Evolutionary conservation across 2,888 invertebrate genomes (phyloP).

Genomic region (Cerastis rubricosa): DNA sequence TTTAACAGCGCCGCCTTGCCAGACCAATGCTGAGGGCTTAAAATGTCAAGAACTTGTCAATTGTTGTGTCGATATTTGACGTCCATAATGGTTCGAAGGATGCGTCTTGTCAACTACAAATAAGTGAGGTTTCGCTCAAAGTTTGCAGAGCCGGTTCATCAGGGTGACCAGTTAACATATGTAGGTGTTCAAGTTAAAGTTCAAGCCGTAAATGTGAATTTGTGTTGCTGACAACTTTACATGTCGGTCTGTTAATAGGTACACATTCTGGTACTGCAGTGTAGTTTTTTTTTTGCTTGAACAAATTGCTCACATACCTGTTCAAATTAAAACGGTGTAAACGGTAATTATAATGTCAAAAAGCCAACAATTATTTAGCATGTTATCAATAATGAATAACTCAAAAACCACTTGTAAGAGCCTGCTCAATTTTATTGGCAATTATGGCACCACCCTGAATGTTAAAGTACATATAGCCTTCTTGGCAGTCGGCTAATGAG

Average conservation of each 20-base stretch:
- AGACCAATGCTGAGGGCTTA: constrained; percentile 25
- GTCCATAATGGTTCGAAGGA: constrained; percentile 47
- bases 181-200: constrained; percentile 32
- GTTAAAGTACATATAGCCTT: background rate
- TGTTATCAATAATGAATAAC: background rate
- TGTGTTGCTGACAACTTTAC: constrained; percentile 22
- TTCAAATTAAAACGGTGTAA: background rate
- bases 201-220: constrained; percentile 42
- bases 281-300: constrained; percentile 14
- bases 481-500: constrained; percentile 15
- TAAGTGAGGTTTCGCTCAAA: constrained; percentile 41
- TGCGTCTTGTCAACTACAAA: constrained; percentile 57
- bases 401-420: background rate
- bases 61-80: constrained; percentile 41
- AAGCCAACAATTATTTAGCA: background rate
- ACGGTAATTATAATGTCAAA: background rate
- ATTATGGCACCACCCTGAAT: background rate
- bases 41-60: constrained; percentile 41
- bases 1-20: constrained; percentile 7
- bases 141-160: constrained; percentile 64
- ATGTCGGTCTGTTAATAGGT: background rate
- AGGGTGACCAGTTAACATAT: constrained; percentile 62
- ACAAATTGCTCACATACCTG: background rate
- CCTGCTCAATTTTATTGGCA: background rate
- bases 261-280: background rate